Base-by-base conservation (phyloP, 2,888 invertebrate species). In the Cetonia aurata region DNA sequence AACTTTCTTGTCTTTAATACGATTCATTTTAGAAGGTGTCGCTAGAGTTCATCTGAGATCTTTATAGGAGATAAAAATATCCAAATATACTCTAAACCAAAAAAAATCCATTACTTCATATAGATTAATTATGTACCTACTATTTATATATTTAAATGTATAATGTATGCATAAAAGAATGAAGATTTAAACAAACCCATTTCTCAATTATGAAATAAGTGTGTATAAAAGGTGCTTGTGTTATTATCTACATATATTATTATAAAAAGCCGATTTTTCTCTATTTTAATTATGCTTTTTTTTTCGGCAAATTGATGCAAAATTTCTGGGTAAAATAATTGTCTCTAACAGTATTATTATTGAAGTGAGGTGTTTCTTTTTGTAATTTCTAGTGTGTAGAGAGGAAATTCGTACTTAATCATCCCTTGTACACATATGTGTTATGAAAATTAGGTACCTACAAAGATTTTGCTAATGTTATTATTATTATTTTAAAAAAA, bases 141-240 rank as follows among this genome's bases (percentile, higher is more conserved):
- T 77, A 77, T 74, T 77, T 52, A 69, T 69, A 69, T 68, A 37
- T 37, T 37, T 37, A 55, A 55, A 71, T 70, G 67, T 67, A 67
- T 76, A n/a, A n/a, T n/a, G n/a, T n/a, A 74, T 77, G 76, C 77
- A 73, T 69, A 71, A 62, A 78, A 25, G 10, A 25, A 52, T 1
- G 4, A 37, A 57, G 57, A 57, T 57, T 37, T 57, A 37, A 57
- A 57, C 41, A 57, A 57, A 57, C 41, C 37, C 37, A 17, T 48
- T 48, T 60, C 59, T 48, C 62, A 62, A 62, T 37, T 62, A 50
- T 50, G 13, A 50, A 50, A 46, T 62, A 62, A 50, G 62, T 62
- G 62, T 62, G 50, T 77, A 74, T 80, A 77, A 77, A 80, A 80
- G 81, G 81, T 81, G 81, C 81, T 81, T 81, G 80, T 80, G 78